phyloP scores from a whole-genome alignment of 2,888 invertebrate genomes.

The Conchocele bisecta region DNA sequence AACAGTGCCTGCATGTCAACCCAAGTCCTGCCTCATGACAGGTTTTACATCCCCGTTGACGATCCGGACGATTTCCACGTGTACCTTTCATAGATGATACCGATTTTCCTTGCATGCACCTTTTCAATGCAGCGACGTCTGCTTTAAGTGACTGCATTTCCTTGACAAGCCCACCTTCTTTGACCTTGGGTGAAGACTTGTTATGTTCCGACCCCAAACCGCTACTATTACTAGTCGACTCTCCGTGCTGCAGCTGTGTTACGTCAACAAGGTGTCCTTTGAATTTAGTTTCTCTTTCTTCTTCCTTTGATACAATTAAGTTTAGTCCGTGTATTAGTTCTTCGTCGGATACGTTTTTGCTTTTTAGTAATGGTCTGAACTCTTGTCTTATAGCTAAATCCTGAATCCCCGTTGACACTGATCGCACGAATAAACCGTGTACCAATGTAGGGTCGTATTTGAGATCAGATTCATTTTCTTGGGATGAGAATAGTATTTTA shows the following conservation, averaged over 20 bases:
- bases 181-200: too few species aligned
- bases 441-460: conserved; percentile 14
- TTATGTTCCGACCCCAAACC: too few species aligned
- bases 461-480: conserved; percentile 8
- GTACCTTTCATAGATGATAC: background rate
- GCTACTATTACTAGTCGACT: too few species aligned
- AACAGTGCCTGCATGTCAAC: conserved; percentile 20
- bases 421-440: conserved; percentile 3
- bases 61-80: too few species aligned
- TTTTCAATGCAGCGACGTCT: background rate
- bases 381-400: conserved; percentile 5
- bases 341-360: background rate
- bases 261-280: too few species aligned
- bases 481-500: conserved; percentile 10
- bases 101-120: background rate
- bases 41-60: background rate
- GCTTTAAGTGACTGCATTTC: too few species aligned
- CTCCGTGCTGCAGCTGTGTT: too few species aligned
- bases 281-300: conserved; percentile 9
- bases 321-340: conserved; percentile 8
- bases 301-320: conserved; percentile 8
- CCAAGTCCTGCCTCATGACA: background rate
- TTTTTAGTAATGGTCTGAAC: conserved; percentile 9
- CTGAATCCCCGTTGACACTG: conserved; percentile 9
- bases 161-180: too few species aligned